Conservation (phyloP, 2,797 vertebrate genomes). For the Setipinna tenuifilis region DNA sequence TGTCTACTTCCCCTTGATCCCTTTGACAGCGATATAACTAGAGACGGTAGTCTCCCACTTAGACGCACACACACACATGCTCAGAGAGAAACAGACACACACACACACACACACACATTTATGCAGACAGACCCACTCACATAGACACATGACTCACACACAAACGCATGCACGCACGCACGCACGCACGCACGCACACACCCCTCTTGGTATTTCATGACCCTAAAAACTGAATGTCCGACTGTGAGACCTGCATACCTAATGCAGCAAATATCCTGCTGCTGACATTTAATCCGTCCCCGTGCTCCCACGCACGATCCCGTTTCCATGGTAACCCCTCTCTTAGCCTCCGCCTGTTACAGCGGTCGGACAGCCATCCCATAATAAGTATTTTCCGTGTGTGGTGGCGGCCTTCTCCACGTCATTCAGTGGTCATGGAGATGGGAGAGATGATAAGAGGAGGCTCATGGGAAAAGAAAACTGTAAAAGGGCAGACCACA, state of each 20-base stretch:
- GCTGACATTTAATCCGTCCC: slow-evolving; percentile 36
- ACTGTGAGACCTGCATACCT: slow-evolving; percentile 42
- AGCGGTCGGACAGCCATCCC: background rate
- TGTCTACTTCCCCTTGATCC: background rate
- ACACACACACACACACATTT: slow-evolving; percentile 10
- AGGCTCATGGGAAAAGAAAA: slow-evolving; percentile 25
- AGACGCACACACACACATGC: background rate
- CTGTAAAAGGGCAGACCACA: slow-evolving; percentile 3
- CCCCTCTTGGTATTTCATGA: slow-evolving; percentile 49
- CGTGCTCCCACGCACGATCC: slow-evolving; percentile 4
- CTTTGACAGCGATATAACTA: background rate
- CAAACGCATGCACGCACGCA: background rate
- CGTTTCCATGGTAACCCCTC: slow-evolving; percentile 17
- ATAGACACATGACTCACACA: no score
- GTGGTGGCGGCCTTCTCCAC: slow-evolving; percentile 1
- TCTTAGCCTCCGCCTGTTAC: background rate
- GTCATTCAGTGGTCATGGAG: background rate
- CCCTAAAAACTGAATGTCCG: slow-evolving; percentile 39
- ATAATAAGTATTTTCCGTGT: slow-evolving; percentile 11
- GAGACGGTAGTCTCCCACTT: background rate
- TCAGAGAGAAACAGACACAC: background rate
- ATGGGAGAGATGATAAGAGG: background rate
- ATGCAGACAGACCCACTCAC: background rate
- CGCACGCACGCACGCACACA: slow-evolving; percentile 1
- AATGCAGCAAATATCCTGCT: slow-evolving; percentile 36